Percentiles rank a stretch among this genome's conserved stretches.
Conservation (phyloP, 2,113 vertebrate genomes). For the Trochalopteron elliotii region DNA sequence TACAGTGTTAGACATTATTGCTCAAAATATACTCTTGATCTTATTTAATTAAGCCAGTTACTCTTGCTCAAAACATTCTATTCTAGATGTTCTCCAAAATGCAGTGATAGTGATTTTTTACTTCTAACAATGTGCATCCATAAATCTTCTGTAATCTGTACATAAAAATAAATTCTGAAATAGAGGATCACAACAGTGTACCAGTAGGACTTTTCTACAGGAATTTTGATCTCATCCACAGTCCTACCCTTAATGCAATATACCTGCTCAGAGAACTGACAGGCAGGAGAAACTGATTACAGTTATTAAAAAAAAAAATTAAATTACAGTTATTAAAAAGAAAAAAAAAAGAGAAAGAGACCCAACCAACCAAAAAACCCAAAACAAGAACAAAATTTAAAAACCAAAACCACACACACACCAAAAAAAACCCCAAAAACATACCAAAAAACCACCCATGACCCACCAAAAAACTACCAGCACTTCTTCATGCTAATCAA, state of each 20-base stretch:
- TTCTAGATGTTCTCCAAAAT: neutral
- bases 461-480: neutral
- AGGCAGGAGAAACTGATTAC: neutral
- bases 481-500: neutral
- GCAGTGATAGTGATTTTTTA: neutral
- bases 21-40: neutral
- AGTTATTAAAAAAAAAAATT: neutral
- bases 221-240: neutral
- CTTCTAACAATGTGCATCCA: neutral
- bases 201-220: neutral
- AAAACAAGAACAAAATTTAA: too few relatives aligned
- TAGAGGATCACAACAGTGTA: neutral
- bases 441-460: neutral
- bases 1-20: neutral
- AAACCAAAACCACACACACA: too few relatives aligned
- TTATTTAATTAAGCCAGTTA: neutral
- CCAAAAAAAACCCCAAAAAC: too few relatives aligned
- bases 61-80: neutral
- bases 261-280: neutral
- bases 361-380: neutral
- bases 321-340: too few relatives aligned
- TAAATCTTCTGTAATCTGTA: neutral
- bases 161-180: neutral
- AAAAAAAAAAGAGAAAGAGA: neutral
- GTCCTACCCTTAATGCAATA: neutral